A percentile compares a stretch with the other conserved stretches of the same genome.
These are phyloP conservation scores for Penaeus indicus DNA, from an alignment of 1,140 invertebrate genomes.

Conservation along the genomic window DNA sequence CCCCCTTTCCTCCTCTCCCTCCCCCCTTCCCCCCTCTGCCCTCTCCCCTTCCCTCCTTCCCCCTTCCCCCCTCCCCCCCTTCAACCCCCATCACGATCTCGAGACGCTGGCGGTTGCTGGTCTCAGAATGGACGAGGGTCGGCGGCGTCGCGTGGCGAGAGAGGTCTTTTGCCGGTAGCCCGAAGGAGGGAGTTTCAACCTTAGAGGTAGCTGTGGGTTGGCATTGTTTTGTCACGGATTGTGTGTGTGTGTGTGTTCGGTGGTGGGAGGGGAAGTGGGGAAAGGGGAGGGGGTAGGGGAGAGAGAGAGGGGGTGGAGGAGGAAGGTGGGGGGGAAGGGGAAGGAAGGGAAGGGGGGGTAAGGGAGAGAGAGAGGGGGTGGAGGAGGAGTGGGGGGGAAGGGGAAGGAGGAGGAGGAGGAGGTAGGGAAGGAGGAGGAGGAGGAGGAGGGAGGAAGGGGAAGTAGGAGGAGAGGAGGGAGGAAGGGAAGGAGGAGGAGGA, in stretches of 20 bases:
- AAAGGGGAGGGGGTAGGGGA: neutral
- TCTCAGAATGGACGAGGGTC: too few species aligned
- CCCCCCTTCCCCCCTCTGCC: neutral
- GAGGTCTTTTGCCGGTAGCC: too few species aligned
- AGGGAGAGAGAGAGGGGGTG: neutral
- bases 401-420: neutral
- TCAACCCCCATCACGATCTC: too few species aligned
- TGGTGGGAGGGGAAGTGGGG: neutral
- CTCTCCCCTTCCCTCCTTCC: neutral
- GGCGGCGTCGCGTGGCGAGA: too few species aligned
- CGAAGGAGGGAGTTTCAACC: too few species aligned
- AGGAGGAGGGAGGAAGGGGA: neutral
- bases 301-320: neutral
- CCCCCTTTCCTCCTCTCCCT: neutral
- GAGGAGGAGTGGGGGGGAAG: neutral
- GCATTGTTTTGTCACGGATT: neutral
- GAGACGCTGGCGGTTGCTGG: neutral
- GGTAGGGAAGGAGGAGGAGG: neutral
- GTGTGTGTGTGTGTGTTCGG: neutral
- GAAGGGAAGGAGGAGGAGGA: neutral
- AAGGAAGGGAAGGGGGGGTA: neutral
- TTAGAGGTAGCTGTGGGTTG: too few species aligned
- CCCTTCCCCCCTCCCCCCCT: neutral
- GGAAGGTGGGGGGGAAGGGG: neutral
- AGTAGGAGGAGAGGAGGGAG: neutral